Conservation (phyloP, 2,797 vertebrate species). For the Darevskia nairensis region DNA sequence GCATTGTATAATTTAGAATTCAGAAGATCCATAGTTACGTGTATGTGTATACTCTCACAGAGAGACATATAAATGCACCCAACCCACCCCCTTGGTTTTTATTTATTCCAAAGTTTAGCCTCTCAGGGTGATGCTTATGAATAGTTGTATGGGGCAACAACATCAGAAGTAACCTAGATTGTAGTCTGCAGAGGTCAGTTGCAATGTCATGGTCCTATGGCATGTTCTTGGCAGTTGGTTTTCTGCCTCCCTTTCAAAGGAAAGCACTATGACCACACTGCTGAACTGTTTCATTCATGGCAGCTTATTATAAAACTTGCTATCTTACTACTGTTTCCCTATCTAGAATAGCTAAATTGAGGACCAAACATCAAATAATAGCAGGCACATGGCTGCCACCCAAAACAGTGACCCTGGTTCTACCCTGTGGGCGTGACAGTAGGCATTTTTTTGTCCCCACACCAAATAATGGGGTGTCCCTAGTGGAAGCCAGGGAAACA, state of each 20-base stretch:
- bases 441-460: too few relatives aligned
- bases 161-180: slow-evolving; percentile 58
- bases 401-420: neutral
- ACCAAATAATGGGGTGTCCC: neutral
- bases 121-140: slow-evolving; percentile 30
- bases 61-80: too few relatives aligned
- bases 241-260: slow-evolving; percentile 75
- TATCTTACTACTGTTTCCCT: slow-evolving; percentile 40
- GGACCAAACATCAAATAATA: slow-evolving; percentile 53
- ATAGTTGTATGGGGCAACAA: slow-evolving; percentile 74
- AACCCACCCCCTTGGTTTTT: neutral
- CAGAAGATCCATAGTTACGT: neutral
- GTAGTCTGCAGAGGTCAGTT: slow-evolving; percentile 71
- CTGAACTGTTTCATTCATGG: slow-evolving; percentile 68
- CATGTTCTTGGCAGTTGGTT: slow-evolving; percentile 74
- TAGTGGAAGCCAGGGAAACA: neutral
- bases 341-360: slow-evolving; percentile 62
- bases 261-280: slow-evolving; percentile 72
- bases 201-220: slow-evolving; percentile 64
- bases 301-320: slow-evolving; percentile 68
- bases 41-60: neutral
- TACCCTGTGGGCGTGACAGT: neutral
- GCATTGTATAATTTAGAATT: neutral
- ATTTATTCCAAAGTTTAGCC: neutral
- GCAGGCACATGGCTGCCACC: neutral